Evolutionary conservation across 2,113 vertebrate species (phyloP).

Genomic region (Sarotherodon lohbergeri): DNA sequence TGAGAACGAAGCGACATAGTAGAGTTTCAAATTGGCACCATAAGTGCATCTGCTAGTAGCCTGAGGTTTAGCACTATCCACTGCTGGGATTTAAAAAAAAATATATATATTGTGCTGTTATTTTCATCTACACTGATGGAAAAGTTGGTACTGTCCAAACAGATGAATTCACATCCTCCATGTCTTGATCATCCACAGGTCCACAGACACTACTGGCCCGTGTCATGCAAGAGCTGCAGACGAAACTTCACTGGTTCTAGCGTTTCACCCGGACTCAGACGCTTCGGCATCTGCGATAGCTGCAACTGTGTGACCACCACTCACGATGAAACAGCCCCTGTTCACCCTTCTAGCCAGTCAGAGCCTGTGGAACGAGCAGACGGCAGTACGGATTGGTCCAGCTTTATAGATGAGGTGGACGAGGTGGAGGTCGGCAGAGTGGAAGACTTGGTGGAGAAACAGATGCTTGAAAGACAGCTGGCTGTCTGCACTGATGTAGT

Average conservation of each 20-base stretch:
- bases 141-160: background rate
- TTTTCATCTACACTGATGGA: background rate
- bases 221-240: constrained; percentile 92
- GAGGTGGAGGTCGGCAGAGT: constrained; percentile 78
- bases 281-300: constrained; percentile 89
- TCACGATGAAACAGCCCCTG: constrained; percentile 76
- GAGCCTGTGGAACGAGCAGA: constrained; percentile 80
- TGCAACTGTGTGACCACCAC: constrained; percentile 91
- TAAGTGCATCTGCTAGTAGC: background rate
- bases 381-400: constrained; percentile 83
- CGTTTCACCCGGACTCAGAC: constrained; percentile 82
- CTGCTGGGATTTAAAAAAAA: background rate
- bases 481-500: constrained; percentile 66
- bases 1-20: background rate
- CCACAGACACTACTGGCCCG: constrained; percentile 89
- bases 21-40: background rate
- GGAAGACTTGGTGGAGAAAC: constrained; percentile 76
- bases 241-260: constrained; percentile 82
- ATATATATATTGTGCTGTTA: background rate
- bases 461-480: constrained; percentile 66
- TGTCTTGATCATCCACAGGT: constrained; percentile 49
- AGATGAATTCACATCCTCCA: background rate
- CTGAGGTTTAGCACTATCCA: background rate
- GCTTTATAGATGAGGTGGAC: constrained; percentile 90
- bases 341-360: constrained; percentile 74